Percentiles rank a stretch among this genome's conserved stretches.
Evolutionary conservation across 2,113 vertebrate genomes (phyloP).

Genomic region (Rana temporaria): DNA sequence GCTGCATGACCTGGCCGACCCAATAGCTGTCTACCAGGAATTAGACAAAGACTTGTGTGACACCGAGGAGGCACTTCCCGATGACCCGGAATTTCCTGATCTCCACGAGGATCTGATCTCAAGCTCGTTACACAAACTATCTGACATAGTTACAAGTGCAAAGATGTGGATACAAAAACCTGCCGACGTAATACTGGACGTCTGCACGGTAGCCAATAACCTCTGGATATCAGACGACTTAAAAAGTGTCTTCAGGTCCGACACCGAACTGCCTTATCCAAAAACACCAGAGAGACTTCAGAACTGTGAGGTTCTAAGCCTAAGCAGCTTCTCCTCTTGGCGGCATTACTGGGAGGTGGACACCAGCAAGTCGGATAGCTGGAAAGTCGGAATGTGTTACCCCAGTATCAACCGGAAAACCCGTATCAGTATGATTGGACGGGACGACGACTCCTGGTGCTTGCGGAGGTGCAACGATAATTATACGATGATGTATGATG

Average conservation of each 20-base stretch:
- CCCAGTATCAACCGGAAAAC: neutral
- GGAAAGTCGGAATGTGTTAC: slow-evolving; percentile 15
- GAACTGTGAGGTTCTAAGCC: neutral
- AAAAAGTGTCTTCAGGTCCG: neutral
- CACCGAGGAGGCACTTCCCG: no score
- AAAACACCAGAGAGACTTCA: neutral
- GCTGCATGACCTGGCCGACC: neutral
- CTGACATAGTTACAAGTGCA: neutral
- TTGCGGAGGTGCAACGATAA: neutral
- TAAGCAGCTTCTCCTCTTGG: neutral
- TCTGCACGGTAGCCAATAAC: neutral
- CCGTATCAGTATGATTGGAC: neutral
- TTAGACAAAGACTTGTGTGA: neutral
- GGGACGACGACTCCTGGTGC: slow-evolving; percentile 28
- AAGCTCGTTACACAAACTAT: neutral
- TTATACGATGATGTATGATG: neutral
- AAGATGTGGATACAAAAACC: neutral
- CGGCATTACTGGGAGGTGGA: slow-evolving; percentile 29
- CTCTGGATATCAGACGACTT: neutral
- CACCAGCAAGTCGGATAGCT: slow-evolving; percentile 15
- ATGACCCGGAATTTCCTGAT: neutral
- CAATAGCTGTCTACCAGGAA: neutral
- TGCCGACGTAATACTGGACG: neutral
- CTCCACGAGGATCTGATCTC: neutral
- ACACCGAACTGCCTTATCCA: no score